Percentiles rank a stretch among this genome's conserved stretches.
phyloP scores from a whole-genome alignment of 2,797 vertebrate genomes.

The Arctocebus calabarensis region DNA sequence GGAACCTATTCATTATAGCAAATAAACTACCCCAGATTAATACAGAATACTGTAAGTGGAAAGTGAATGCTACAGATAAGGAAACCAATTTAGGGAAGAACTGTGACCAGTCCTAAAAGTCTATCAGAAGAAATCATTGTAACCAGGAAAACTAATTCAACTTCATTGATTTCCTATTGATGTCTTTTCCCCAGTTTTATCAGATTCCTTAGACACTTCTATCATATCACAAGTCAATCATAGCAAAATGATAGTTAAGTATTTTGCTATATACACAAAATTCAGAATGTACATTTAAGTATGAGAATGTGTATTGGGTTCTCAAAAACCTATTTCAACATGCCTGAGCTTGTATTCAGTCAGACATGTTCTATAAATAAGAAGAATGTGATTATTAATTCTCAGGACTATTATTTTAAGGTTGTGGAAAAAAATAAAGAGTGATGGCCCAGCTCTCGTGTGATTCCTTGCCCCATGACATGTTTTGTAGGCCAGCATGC shows the following conservation, averaged over 20 bases:
- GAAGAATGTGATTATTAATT: background rate
- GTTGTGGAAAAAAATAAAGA: background rate
- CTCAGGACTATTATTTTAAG: background rate
- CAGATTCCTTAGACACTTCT: background rate
- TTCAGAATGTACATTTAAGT: background rate
- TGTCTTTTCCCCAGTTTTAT: background rate
- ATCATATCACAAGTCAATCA: background rate
- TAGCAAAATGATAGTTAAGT: background rate
- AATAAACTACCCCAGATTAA: background rate
- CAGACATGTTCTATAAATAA: background rate
- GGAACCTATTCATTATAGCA: background rate
- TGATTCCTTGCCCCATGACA: background rate
- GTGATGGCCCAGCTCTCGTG: background rate
- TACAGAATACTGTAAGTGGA: background rate
- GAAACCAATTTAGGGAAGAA: background rate
- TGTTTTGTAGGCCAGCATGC: background rate
- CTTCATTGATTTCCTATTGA: background rate
- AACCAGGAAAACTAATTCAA: background rate
- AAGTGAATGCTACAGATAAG: background rate
- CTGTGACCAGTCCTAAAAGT: background rate
- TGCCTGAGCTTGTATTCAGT: background rate
- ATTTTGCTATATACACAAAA: background rate
- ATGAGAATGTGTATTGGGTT: background rate
- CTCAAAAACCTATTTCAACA: background rate
- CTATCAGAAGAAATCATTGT: conserved; percentile 1